Conservation (phyloP, 2,113 vertebrate species). For the Orycteropus afer region DNA sequence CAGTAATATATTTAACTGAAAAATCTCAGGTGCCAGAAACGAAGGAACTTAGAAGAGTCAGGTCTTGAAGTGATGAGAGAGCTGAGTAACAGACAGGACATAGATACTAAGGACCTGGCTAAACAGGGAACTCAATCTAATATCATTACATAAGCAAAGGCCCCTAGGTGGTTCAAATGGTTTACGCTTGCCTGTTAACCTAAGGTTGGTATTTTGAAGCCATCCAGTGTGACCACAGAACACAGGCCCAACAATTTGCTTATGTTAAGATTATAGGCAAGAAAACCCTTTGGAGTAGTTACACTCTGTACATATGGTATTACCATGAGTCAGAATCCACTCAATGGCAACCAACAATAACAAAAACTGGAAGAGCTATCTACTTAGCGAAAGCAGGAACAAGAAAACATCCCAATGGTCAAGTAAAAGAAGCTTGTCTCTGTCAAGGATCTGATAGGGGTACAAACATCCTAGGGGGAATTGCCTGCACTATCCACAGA, state of each 20-base stretch:
- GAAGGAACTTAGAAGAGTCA: neutral
- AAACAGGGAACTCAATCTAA: neutral
- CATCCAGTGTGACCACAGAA: too few relatives aligned
- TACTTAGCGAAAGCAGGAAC: neutral
- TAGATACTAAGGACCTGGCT: neutral
- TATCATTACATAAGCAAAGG: neutral
- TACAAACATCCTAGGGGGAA: too few relatives aligned
- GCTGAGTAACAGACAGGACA: neutral
- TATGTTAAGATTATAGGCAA: too few relatives aligned
- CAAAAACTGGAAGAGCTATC: neutral
- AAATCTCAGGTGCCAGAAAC: neutral
- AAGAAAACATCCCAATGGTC: neutral
- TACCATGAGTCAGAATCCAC: too few relatives aligned
- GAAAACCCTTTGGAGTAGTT: too few relatives aligned
- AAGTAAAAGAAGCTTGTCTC: neutral
- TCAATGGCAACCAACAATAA: too few relatives aligned
- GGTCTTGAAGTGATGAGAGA: neutral
- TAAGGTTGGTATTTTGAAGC: too few relatives aligned
- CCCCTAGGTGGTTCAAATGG: too few relatives aligned
- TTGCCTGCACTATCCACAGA: too few relatives aligned
- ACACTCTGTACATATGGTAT: too few relatives aligned
- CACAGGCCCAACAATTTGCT: too few relatives aligned
- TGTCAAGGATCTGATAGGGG: neutral
- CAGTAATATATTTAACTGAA: neutral
- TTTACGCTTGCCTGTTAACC: too few relatives aligned